Evolutionary conservation across 2,888 invertebrate genomes (phyloP), one percentile per base, ranked within the genome.

Genomic region (Caenorhabditis plicata): DNA sequence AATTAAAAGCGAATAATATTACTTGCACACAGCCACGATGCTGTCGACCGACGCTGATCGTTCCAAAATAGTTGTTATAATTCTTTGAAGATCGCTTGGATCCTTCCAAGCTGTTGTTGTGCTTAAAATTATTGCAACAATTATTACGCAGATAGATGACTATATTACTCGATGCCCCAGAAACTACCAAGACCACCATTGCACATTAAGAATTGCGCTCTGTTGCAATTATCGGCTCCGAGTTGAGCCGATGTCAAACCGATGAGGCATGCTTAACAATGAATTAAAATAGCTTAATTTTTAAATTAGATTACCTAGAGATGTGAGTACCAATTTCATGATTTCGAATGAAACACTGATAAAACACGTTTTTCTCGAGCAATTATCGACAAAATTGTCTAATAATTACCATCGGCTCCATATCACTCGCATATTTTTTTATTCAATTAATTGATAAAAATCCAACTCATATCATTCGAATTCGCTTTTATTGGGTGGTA

Each of bases 11-110:
- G 9, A 22, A 32, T 15, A n/a, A 31, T 23, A 51, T 53, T 33
- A 68, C 68, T 68, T 68, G 68, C 68, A 68, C 26, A 63, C 54
- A 27, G 51, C 41, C 23, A 68, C 48, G 44, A 55, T 56, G 15
- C 58, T 58, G 32, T 63, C 52, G 39, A 64, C 58, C 22, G 39
- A 40, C 33, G 64, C 64, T 27, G 68, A 64, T 13, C 52, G 25
- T 11, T 33, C 26, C 35, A 68, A 50, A 8, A 65, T 49, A n/a
- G 62, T 60, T 26, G 58, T 54, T 19, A 56, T 61, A 42, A 58
- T 54, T 55, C 48, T 41, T 29, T 52, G 44, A 32, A 62, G 33
- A 32, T 4, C 33, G 19, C 17, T 26, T 27, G 56, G 17, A 26
- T 62, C 48, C 7, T 46, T 51, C 62, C 62, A 62, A 17, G 62